These are phyloP conservation scores for Onchidella celtica DNA, from an alignment of 2,888 invertebrate species.

Conservation along the genomic window DNA sequence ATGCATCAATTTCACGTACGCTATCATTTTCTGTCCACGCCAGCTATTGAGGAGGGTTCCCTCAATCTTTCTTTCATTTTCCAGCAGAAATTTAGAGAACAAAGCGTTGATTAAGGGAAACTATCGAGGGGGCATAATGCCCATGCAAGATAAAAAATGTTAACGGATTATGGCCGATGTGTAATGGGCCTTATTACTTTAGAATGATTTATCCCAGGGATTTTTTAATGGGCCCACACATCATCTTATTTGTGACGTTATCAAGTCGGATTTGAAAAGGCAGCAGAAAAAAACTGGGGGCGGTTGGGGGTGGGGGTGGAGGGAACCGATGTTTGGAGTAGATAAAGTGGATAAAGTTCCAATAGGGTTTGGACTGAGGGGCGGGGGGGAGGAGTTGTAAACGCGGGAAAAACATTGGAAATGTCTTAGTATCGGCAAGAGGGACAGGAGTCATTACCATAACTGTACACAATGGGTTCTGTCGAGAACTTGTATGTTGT, in stretches of 20 bases:
- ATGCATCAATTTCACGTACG: conserved; percentile 36
- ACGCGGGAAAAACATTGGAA: too few species aligned
- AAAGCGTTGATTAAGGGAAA: conserved; percentile 6
- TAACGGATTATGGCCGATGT: conserved; percentile 7
- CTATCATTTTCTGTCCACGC: conserved; percentile 30
- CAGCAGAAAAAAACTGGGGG: background rate
- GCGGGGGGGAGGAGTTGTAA: too few species aligned
- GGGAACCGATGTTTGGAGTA: too few species aligned
- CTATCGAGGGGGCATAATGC: conserved; percentile 1
- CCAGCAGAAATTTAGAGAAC: background rate
- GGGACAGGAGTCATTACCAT: too few species aligned
- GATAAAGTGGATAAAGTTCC: too few species aligned
- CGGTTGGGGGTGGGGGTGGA: background rate
- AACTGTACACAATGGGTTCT: too few species aligned
- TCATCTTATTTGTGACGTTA: too few species aligned
- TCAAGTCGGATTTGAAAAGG: background rate
- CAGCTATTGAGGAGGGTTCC: conserved; percentile 1
- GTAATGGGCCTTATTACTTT: background rate
- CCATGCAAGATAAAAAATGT: background rate
- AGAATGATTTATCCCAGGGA: background rate
- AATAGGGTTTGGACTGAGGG: too few species aligned
- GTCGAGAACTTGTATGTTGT: too few species aligned
- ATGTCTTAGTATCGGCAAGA: too few species aligned
- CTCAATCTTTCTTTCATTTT: conserved; percentile 29
- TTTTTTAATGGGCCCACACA: too few species aligned